Evolutionary conservation across 2,888 invertebrate species (phyloP).

Genomic region (Erebia ligea): DNA sequence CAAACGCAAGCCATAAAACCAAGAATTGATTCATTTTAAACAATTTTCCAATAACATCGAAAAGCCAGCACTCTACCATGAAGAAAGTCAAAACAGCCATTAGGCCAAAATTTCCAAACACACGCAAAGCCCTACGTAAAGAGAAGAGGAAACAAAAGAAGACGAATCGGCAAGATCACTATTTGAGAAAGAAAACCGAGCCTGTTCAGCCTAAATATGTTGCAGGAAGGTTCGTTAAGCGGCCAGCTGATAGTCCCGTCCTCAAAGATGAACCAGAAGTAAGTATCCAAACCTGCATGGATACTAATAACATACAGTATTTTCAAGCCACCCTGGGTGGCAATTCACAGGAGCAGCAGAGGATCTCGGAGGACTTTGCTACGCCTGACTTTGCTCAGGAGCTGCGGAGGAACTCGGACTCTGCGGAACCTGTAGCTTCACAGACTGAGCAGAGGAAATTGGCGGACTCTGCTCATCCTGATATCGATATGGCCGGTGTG

Average conservation of each 20-base stretch:
- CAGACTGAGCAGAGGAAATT: no score
- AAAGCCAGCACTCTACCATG: slow-evolving; percentile 42
- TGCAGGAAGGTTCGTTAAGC: slow-evolving; percentile 69
- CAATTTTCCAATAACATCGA: background rate
- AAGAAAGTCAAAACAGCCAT: slow-evolving; percentile 56
- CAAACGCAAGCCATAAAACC: no score
- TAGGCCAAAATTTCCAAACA: slow-evolving; percentile 57
- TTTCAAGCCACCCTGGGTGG: no score
- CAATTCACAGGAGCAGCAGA: no score
- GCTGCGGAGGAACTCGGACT: no score
- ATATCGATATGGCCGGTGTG: no score
- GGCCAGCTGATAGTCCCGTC: slow-evolving; percentile 54
- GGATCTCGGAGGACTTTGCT: no score
- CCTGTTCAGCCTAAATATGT: slow-evolving; percentile 46
- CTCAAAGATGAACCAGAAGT: slow-evolving; percentile 52
- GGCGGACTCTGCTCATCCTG: no score
- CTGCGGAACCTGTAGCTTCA: no score
- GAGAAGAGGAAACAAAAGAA: slow-evolving; percentile 88
- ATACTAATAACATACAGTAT: no score
- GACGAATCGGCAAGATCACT: slow-evolving; percentile 70
- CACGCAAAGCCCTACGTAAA: slow-evolving; percentile 89
- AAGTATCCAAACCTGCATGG: slow-evolving; percentile 19
- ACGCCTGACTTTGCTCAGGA: no score
- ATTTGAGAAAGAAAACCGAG: slow-evolving; percentile 63
- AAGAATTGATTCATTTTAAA: no score